A percentile compares a stretch with the other conserved stretches of the same genome.
Conservation (phyloP, 2,797 vertebrate genomes). For the Lophius americanus region DNA sequence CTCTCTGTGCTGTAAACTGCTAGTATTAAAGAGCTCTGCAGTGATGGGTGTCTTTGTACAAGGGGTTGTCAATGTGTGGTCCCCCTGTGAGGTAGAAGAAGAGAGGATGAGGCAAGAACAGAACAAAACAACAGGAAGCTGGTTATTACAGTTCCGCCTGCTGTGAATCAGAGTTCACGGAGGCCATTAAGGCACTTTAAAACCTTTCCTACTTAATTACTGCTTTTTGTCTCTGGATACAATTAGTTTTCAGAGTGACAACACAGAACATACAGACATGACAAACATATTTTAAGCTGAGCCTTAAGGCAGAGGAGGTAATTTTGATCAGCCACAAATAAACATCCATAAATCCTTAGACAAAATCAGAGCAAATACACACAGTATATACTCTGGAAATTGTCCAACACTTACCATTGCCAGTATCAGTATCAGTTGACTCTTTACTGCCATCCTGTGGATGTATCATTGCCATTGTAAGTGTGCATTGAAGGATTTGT, state of each 20-base stretch:
- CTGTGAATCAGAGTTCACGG: not conserved
- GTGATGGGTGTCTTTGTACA: not conserved
- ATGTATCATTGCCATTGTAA: no score
- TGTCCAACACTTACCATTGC: no score
- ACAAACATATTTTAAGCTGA: no score
- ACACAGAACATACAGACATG: not conserved
- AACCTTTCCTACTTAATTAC: no score
- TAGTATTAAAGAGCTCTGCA: slow-evolving; percentile 20
- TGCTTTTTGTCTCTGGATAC: not conserved
- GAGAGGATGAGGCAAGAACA: not conserved
- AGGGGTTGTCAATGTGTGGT: not conserved
- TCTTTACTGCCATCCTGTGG: no score
- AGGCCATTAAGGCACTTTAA: no score
- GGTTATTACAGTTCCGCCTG: not conserved
- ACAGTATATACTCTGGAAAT: no score
- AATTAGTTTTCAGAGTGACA: not conserved
- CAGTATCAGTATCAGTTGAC: no score
- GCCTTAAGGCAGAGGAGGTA: not conserved
- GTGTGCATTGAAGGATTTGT: no score
- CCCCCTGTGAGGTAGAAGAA: not conserved
- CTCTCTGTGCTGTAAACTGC: slow-evolving; percentile 37
- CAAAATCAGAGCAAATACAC: no score
- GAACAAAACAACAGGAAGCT: not conserved
- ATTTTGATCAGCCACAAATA: not conserved
- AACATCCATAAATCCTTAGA: no score